Evolutionary conservation across 2,888 invertebrate genomes (phyloP).

Genomic region (Brachycybe producta): DNA sequence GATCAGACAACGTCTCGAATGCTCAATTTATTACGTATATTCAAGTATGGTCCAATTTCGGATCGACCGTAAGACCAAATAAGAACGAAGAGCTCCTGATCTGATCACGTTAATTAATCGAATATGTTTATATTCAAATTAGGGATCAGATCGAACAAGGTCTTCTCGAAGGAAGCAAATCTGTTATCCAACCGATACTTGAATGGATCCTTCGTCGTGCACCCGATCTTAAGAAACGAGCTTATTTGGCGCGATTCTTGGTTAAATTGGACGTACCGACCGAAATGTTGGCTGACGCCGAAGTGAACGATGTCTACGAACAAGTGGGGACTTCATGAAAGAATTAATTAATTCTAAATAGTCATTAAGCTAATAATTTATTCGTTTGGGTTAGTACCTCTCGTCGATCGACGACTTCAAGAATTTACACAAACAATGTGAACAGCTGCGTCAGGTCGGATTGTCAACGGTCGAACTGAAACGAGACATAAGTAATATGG

Average conservation of each 20-base stretch:
- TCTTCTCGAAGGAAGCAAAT: conserved; percentile 57
- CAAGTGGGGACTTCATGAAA: conserved; percentile 37
- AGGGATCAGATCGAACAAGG: conserved; percentile 49
- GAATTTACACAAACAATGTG: conserved; percentile 55
- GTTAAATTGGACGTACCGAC: conserved; percentile 56
- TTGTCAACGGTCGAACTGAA: conserved; percentile 65
- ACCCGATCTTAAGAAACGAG: conserved; percentile 61
- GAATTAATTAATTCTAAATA: background rate
- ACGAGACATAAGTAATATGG: conserved; percentile 72
- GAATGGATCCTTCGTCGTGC: conserved; percentile 64
- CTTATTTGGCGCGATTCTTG: conserved; percentile 61
- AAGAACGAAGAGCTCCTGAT: background rate
- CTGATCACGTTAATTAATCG: background rate
- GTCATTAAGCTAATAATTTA: conserved; percentile 9
- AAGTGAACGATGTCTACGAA: conserved; percentile 53
- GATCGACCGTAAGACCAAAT: conserved; percentile 33
- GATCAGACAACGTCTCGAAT: conserved; percentile 61
- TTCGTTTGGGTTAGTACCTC: conserved; percentile 44
- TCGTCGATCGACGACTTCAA: conserved; percentile 68
- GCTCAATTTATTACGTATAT: conserved; percentile 51
- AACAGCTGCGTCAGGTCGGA: conserved; percentile 45
- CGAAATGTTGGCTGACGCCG: conserved; percentile 59
- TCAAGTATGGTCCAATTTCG: conserved; percentile 54
- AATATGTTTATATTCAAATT: conserved; percentile 17
- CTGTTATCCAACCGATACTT: conserved; percentile 59